Percentiles rank a stretch among this genome's conserved stretches.
Conservation (phyloP, 64 coral and sea anemone species). For the Platygyra sinensis region DNA sequence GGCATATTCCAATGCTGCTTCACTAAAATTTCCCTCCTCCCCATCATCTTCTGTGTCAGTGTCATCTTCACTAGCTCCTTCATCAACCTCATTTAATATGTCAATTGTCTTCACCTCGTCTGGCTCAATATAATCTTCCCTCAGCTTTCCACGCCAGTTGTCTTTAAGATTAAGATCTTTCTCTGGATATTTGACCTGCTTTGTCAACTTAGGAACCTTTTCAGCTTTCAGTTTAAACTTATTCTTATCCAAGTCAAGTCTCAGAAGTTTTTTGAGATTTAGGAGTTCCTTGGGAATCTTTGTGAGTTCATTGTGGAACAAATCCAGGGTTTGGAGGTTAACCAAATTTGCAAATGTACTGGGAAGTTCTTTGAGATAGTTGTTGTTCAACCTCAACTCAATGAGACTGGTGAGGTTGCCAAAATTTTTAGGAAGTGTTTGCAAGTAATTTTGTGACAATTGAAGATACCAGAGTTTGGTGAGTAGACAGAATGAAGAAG, state of each 20-base stretch:
- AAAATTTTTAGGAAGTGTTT: conserved; percentile 78
- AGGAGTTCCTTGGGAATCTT: conserved; percentile 82
- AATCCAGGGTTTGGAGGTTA: conserved; percentile 81
- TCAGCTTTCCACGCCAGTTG: conserved; percentile 77
- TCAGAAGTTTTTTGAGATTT: conserved; percentile 70
- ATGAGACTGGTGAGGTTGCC: conserved; percentile 76
- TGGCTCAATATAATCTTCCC: conserved; percentile 56
- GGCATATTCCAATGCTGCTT: conserved; percentile 76
- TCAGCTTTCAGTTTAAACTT: conserved; percentile 81
- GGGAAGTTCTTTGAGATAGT: conserved; percentile 69
- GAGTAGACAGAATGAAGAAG: conserved; percentile 83
- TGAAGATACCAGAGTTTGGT: conserved; percentile 88
- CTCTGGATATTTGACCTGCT: conserved; percentile 69
- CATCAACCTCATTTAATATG: conserved; percentile 57
- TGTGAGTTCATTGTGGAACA: conserved; percentile 76
- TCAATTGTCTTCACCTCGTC: conserved; percentile 45
- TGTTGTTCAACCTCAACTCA: conserved; percentile 80
- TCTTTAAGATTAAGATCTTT: conserved; percentile 76
- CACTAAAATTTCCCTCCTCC: conserved; percentile 50
- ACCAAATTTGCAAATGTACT: conserved; percentile 77
- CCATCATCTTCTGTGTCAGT: conserved; percentile 23
- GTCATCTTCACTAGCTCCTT: conserved; percentile 17
- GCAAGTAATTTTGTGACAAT: conserved; percentile 89
- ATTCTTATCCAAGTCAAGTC: conserved; percentile 94
- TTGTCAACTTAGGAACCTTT: conserved; percentile 86